Base-by-base conservation (phyloP, 2,113 vertebrate species). In the Gymnarchus niloticus region DNA sequence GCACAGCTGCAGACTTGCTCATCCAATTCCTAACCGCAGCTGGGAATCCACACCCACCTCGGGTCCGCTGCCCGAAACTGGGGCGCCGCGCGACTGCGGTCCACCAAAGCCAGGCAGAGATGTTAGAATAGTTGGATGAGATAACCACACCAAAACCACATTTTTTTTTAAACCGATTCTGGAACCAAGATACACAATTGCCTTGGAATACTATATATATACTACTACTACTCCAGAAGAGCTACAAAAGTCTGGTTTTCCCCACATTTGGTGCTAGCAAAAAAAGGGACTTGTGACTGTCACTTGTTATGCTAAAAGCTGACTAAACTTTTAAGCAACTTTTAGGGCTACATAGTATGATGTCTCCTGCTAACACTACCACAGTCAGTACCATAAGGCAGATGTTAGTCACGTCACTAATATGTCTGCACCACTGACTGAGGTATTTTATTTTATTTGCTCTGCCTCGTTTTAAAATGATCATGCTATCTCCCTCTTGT, bases 121-220 rank as follows among this genome's bases (percentile, higher is more conserved):
- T 83, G 81, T 56, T 56, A 59, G 33, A 83, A 46, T 8, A 44
- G 56, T 41, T 83, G 82, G 10, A 37, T 4, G 54, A 28, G 28
- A 81, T 28, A 83, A 83, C 82, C 82, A 48, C 82, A 44, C 54
- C 56, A 83, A 83, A 83, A 59, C 82, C 82, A 83, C 37, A 57
- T 6, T 83, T 51, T 61, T 73, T 73, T 46, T 49, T 41, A 21
- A 37, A 83, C 54, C 44, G 41, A 28, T 83, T 56, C 81, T 83
- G 54, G 81, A 83, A 56, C 19, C 28, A 44, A 83, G 33, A 83
- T 69, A 4, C 82, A 59, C 28, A 51, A 25, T 19, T 57, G 19
- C 46, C 41, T n/a, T 44, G 17, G 54, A 59, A 46, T 57, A 41
- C 28, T 44, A 54, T 56, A 54, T 52, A 54, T 81, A 54, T 54